A percentile compares a stretch with the other conserved stretches of the same genome.
phyloP scores from a whole-genome alignment of 2,797 vertebrate genomes.

The Balearica regulorum region DNA sequence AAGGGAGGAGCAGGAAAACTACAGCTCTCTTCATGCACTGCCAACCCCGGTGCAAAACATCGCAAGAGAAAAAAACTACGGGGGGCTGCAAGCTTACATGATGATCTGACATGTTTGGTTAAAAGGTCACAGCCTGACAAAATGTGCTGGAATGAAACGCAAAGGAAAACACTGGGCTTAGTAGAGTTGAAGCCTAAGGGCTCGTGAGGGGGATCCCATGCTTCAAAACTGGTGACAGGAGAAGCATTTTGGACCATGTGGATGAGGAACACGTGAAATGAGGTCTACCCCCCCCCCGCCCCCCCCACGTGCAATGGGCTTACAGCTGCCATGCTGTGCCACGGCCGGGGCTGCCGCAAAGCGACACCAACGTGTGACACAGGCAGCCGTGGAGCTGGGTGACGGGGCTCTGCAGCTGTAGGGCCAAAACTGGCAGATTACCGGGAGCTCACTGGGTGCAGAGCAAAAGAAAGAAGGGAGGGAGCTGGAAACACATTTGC shows the following conservation, averaged over 20 bases:
- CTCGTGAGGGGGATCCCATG: neutral
- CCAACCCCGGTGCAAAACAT: neutral
- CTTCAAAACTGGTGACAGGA: neutral
- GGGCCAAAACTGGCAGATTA: neutral
- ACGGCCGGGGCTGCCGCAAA: rapidly evolving
- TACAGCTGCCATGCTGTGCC: neutral
- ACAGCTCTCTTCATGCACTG: neutral
- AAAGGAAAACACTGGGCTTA: neutral
- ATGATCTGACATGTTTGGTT: neutral
- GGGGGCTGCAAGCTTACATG: neutral
- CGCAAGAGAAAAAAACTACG: neutral
- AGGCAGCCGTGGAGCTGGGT: neutral
- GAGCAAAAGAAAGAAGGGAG: neutral
- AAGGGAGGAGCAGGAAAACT: neutral
- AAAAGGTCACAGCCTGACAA: neutral
- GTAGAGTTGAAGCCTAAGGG: neutral
- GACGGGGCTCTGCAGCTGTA: neutral
- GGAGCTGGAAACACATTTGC: neutral
- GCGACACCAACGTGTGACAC: rapidly evolving
- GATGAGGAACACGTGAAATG: neutral
- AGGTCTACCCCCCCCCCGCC: neutral
- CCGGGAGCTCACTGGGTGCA: neutral
- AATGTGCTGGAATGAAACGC: neutral
- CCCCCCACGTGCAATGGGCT: neutral
- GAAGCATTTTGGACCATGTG: neutral